These are phyloP conservation scores for Phocides pigmalion DNA, from an alignment of 1,140 invertebrate genomes.

Conservation along the genomic window DNA sequence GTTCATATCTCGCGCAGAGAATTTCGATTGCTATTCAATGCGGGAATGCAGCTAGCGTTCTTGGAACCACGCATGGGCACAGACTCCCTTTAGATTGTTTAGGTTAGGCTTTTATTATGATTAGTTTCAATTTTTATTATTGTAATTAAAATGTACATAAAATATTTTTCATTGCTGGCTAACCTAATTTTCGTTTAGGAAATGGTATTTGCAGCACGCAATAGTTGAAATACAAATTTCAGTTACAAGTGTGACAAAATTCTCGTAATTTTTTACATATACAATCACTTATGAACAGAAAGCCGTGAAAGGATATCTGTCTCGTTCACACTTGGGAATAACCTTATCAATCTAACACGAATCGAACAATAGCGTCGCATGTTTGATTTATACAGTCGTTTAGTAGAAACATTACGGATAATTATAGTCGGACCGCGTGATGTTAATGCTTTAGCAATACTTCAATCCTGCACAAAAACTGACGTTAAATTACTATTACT, in stretches of 20 bases:
- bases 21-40: too few relatives aligned
- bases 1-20: too few relatives aligned
- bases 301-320: constrained; percentile 71
- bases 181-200: constrained; percentile 15
- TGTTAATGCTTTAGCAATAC: constrained; percentile 60
- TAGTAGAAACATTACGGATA: constrained; percentile 83
- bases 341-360: constrained; percentile 83
- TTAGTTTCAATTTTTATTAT: too few relatives aligned
- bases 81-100: too few relatives aligned
- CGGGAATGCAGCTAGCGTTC: too few relatives aligned
- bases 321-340: constrained; percentile 79
- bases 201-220: constrained; percentile 8
- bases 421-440: constrained; percentile 69
- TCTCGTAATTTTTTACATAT: constrained; percentile 59
- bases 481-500: constrained; percentile 20
- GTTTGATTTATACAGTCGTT: constrained; percentile 83
- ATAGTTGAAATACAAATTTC: constrained; percentile 16
- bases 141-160: too few relatives aligned
- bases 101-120: too few relatives aligned
- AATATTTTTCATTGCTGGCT: too few relatives aligned
- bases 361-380: constrained; percentile 82
- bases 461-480: constrained; percentile 22
- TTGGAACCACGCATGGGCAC: too few relatives aligned
- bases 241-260: constrained; percentile 36
- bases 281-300: constrained; percentile 71